Evolutionary conservation across 92 coral and sea anemone species (phyloP).

Genomic region (Scolanthus callimorphus): DNA sequence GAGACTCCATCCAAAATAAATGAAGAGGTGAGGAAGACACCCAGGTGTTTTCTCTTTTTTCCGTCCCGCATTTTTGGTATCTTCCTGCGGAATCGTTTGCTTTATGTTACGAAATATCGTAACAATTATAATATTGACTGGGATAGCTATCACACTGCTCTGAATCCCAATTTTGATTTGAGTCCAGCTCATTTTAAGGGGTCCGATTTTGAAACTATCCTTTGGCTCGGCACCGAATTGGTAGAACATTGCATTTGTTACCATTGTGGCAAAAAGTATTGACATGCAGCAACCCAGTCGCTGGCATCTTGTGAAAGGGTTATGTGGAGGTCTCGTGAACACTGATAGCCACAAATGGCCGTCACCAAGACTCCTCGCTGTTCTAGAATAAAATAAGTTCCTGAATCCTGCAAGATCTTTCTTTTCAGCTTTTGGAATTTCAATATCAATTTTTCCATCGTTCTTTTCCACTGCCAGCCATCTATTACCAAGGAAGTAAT

Average conservation of each 20-base stretch:
- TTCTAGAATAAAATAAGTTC: conserved; percentile 77
- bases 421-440: conserved; percentile 54
- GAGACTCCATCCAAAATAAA: conserved; percentile 71
- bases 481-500: conserved; percentile 78
- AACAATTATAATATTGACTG: conserved; percentile 75
- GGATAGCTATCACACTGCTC: conserved; percentile 83
- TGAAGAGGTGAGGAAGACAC: conserved; percentile 69
- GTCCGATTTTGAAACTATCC: conserved; percentile 71
- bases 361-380: conserved; percentile 79
- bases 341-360: conserved; percentile 97
- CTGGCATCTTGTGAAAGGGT: conserved; percentile 92
- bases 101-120: conserved; percentile 72
- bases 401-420: conserved; percentile 71
- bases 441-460: conserved; percentile 88
- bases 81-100: not conserved
- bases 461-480: conserved; percentile 92
- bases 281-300: conserved; percentile 80
- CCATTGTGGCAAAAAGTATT: conserved; percentile 78
- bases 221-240: conserved; percentile 73
- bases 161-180: conserved; percentile 91
- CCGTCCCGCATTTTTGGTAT: not conserved
- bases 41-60: conserved; percentile 38
- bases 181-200: conserved; percentile 68
- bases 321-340: conserved; percentile 89
- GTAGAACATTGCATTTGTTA: conserved; percentile 91